Evolutionary conservation across 2,888 invertebrate genomes (phyloP), one percentile per base, ranked within the genome.

Genomic region (Hemithea aestivaria): DNA sequence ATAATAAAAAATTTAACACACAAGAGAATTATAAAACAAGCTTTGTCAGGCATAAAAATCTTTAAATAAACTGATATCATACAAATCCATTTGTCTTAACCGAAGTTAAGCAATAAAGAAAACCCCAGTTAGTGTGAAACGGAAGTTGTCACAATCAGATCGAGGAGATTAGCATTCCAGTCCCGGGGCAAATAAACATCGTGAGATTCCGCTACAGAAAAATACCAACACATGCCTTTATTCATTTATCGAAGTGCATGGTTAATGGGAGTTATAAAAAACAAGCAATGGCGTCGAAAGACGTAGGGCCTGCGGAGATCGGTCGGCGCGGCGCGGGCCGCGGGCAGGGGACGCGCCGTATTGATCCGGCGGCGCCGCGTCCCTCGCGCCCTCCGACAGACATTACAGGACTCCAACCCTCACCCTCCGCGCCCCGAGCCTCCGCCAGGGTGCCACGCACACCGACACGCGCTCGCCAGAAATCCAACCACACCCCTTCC

Each of bases 201-300:
- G 41, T 27, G 28, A 38, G 43, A 47, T 62, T 56, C 52, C 55
- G 33, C 38, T 48, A 58, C 48, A 48, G 45, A 55, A 52, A 54
- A 60, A 58, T 58, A 58, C 63, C 57, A 70, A 72, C 83, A 83
- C 71, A 81, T 84, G 81, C 74, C 79, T 69, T 71, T 74, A 77
- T 81, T 82, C 77, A 81, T 79, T 81, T 78, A 79, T 79, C 76
- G 78, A 67, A 73, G 75, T 80, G 76, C 67, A 74, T 69, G 73
- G 71, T 79, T 83, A 82, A 83, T 80, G 78, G 76, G 67, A 56
- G 72, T 79, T 77, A 74, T 84, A 82, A 83, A 85, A 84, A 84
- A 80, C 74, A 77, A 83, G 80, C 77, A 73, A 70, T 68, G 78
- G 82, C 81, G 85, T 84, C 75, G 84, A 84, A 84, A 85, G 85